Base-by-base conservation (phyloP, 2,888 invertebrate species). In the Rhodophaea formosa region DNA sequence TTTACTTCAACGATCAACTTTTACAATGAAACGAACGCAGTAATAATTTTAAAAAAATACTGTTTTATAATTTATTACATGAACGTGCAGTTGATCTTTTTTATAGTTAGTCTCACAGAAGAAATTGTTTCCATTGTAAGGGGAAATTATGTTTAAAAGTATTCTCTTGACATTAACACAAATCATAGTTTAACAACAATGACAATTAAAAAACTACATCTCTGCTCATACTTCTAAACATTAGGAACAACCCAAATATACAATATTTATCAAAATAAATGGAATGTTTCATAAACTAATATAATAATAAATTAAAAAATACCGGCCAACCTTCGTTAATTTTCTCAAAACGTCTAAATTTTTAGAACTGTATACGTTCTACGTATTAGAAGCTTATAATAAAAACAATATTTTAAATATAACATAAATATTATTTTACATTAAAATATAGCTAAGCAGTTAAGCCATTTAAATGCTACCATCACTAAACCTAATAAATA, bases 351-450 rank as follows among this genome's bases (percentile, higher is more conserved):
- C 29, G n/a, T 14, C 39, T 14, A 59, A 59, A 51, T 44, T 58
- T 63, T 71, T 64, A 62, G 68, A 71, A 69, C 63, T 64, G 67
- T 67, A 79, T 84, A 85, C 84, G 84, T 85, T 80, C 83, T 75
- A 86, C 84, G 83, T 80, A 83, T 83, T 80, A 80, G 72, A 78
- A 79, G 76, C 77, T 80, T 75, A 79, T 60, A 71, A 63, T 76
- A 74, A 77, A 82, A 85, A 88, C 84, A 86, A 84, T 87, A 81
- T 81, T 81, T 86, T 86, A 86, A 89, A 88, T 86, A 88, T 82
- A 75, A 84, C 79, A 89, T 90, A 91, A 91, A 89, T 90, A 90
- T 88, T 90, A 88, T 82, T 86, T 89, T 90, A 91, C 91, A 90
- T 84, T 88, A 87, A 77, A 82, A 83, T 80, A 82, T 81, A 80